Conservation (phyloP, 2,797 vertebrate species). For the Sus cebifrons region DNA sequence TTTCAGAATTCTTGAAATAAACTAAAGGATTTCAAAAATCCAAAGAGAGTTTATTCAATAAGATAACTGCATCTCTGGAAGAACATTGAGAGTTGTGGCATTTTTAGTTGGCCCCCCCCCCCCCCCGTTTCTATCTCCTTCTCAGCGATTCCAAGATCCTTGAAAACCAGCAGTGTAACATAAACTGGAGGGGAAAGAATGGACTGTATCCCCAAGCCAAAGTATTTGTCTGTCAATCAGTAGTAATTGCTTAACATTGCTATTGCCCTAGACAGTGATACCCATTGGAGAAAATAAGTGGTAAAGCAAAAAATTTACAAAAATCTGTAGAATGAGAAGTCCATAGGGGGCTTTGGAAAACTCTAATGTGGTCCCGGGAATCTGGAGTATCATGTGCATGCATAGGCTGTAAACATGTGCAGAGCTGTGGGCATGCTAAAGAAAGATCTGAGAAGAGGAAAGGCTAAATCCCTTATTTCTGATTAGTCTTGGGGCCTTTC, state of each 20-base stretch:
- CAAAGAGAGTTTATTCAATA: not conserved
- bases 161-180: not conserved
- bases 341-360: not conserved
- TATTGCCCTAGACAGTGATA: not conserved
- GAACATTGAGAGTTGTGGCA: not conserved
- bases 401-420: not conserved
- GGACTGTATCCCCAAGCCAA: not conserved
- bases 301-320: not conserved
- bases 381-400: not conserved
- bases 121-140: not conserved
- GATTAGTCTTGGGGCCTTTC: not conserved
- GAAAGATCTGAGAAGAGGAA: not conserved
- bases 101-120: not conserved
- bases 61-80: not conserved
- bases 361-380: not conserved
- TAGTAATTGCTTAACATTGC: not conserved
- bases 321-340: not conserved
- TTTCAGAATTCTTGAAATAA: slow-evolving; percentile 28
- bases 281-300: not conserved
- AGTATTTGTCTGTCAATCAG: not conserved
- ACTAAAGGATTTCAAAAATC: not conserved
- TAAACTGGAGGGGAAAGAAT: not conserved
- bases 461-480: not conserved
- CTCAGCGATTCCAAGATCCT: not conserved
- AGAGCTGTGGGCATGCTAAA: not conserved